Base-by-base conservation (phyloP, 2,113 vertebrate genomes). In the Hassar affinis region DNA sequence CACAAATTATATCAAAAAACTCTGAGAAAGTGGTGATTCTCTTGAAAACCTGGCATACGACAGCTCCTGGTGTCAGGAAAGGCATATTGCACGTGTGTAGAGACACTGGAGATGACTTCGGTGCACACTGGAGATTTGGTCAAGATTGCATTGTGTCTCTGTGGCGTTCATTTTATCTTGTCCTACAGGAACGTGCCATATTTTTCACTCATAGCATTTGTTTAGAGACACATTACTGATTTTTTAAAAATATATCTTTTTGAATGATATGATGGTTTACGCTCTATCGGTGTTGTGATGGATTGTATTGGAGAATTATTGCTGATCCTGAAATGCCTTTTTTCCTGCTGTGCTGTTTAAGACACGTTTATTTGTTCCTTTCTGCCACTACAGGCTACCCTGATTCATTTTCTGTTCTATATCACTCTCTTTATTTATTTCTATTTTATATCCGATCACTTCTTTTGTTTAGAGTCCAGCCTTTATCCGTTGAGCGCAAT, bases 121-220 rank as follows among this genome's bases (percentile, higher is more conserved):
- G 22, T n/a, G 66, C 66, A 68, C 64, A 18, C 62, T 64, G 62
- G 62, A 64, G 62, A 4, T 68, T n/a, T n/a, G 45, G 71, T 62
- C 27, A 54, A 15, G 9, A n/a, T 6, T 17, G 54, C 35, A 27
- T 35, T 42, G 76, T 59, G 22, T 18, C n/a, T 30, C 27, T 20
- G 27, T 27, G n/a, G 27, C 33, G 30, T 25, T 51, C 7, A 2
- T 30, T 72, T 9, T 17, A 74, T 72, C 38, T n/a, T 72, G 3
- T 49, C 49, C 11, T 27, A 18, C 35, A 18, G 14, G 0, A 20
- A 20, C 4, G 18, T 3, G 6, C 18, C 27, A 66, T 66, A n/a
- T 64, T 68, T 3, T 22, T 20, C 10, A 42, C 11, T 38, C 30
- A 10, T 18, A 18, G 20, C 18, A 30, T 52, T 20, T 52, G 2